These are phyloP conservation scores for Quiscalus mexicanus DNA, from an alignment of 2,113 vertebrate species.

Conservation along the genomic window DNA sequence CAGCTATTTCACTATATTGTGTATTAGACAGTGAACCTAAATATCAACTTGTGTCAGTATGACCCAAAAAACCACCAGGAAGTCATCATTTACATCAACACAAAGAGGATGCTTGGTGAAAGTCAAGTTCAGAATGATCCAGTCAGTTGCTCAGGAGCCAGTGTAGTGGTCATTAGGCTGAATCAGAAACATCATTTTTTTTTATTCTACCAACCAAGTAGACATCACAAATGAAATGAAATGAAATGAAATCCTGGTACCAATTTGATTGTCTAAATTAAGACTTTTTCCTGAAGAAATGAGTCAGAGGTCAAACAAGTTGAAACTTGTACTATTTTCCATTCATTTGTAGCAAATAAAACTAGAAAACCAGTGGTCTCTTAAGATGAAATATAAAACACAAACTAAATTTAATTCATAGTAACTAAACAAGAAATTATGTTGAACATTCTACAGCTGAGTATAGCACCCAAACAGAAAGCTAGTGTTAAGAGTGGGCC, in stretches of 20 bases:
- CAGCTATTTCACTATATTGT: neutral
- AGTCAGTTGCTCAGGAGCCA: neutral
- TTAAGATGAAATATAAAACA: neutral
- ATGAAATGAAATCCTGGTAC: neutral
- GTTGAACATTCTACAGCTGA: neutral
- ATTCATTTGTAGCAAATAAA: neutral
- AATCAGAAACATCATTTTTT: neutral
- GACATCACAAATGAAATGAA: slow-evolving; percentile 5
- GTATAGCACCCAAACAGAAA: neutral
- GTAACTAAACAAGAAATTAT: neutral
- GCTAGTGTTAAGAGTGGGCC: neutral
- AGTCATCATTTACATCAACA: neutral
- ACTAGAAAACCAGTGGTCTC: neutral
- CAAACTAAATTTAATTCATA: neutral
- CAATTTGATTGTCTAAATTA: neutral
- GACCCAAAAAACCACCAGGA: neutral
- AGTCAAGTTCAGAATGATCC: neutral
- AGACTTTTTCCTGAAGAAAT: neutral
- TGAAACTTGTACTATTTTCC: neutral
- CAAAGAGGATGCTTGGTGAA: neutral
- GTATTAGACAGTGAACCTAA: neutral
- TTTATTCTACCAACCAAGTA: neutral
- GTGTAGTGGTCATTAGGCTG: neutral
- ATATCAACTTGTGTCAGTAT: neutral
- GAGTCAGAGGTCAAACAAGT: neutral